phyloP scores from a whole-genome alignment of 2,888 invertebrate species.

The Allolobophora icterica region DNA sequence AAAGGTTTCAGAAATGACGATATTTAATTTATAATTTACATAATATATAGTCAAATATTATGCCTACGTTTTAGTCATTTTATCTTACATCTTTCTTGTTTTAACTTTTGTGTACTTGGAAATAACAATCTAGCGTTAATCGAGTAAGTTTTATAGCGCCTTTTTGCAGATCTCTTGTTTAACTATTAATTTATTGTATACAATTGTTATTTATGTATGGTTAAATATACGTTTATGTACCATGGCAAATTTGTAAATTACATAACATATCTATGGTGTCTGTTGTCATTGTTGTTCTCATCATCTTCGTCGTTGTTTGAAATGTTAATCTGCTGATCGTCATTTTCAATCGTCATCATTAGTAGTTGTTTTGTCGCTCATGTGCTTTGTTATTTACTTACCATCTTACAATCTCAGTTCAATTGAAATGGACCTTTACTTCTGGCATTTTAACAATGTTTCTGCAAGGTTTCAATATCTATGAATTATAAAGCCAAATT shows the following conservation, averaged over 20 bases:
- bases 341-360: not conserved
- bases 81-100: not conserved
- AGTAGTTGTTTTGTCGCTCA: not conserved
- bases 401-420: not conserved
- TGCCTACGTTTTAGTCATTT: not conserved
- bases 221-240: not conserved
- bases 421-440: not conserved
- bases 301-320: constrained; percentile 7
- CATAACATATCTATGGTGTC: not conserved
- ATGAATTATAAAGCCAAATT: not conserved
- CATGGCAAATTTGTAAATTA: not conserved
- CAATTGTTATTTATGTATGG: not conserved
- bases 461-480: not conserved
- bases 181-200: not conserved
- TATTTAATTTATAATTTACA: not conserved
- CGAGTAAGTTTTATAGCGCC: not conserved
- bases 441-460: not conserved
- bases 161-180: not conserved
- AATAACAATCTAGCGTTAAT: not conserved
- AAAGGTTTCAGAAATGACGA: constrained; percentile 14
- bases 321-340: not conserved
- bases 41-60: not conserved
- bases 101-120: not conserved
- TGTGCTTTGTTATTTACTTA: not conserved
- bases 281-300: not conserved